Percentiles rank a stretch among this genome's conserved stretches.
These are phyloP conservation scores for Anagyrus pseudococci DNA, from an alignment of 2,888 invertebrate species.

Conservation along the genomic window DNA sequence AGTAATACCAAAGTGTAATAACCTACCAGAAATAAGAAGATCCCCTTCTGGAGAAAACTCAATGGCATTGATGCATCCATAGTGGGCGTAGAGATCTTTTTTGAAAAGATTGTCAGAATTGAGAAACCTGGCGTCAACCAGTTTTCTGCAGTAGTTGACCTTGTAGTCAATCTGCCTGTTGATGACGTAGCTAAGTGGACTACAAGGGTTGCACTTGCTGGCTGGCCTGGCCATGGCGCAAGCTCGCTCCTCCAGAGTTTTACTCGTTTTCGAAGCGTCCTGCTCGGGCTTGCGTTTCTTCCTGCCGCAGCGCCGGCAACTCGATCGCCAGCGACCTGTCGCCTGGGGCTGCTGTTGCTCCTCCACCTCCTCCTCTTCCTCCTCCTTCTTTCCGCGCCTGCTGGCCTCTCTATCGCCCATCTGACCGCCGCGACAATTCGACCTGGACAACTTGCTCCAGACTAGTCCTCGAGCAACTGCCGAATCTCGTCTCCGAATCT, in stretches of 20 bases:
- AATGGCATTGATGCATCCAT: slow-evolving; percentile 95
- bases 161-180: slow-evolving; percentile 70
- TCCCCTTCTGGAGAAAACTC: slow-evolving; percentile 92
- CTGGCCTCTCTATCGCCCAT: neutral
- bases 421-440: neutral
- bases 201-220: slow-evolving; percentile 7
- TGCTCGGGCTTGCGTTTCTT: slow-evolving; percentile 9
- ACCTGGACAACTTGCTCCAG: too few species aligned
- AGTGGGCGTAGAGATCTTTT: slow-evolving; percentile 87
- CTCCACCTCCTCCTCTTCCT: neutral
- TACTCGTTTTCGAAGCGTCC: neutral
- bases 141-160: slow-evolving; percentile 67
- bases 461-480: too few species aligned
- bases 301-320: slow-evolving; percentile 21
- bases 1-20: too few species aligned
- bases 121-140: slow-evolving; percentile 69
- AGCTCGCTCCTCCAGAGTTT: neutral
- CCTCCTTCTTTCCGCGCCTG: neutral
- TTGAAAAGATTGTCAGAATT: slow-evolving; percentile 79
- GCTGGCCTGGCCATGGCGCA: neutral
- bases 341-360: slow-evolving; percentile 8
- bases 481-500: too few species aligned
- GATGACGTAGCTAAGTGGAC: slow-evolving; percentile 55
- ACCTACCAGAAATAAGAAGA: slow-evolving; percentile 84
- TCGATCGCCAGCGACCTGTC: slow-evolving; percentile 24